A percentile compares a stretch with the other conserved stretches of the same genome.
Evolutionary conservation across 2,113 vertebrate species (phyloP).

Genomic region (Tenebrosternarchus preto): DNA sequence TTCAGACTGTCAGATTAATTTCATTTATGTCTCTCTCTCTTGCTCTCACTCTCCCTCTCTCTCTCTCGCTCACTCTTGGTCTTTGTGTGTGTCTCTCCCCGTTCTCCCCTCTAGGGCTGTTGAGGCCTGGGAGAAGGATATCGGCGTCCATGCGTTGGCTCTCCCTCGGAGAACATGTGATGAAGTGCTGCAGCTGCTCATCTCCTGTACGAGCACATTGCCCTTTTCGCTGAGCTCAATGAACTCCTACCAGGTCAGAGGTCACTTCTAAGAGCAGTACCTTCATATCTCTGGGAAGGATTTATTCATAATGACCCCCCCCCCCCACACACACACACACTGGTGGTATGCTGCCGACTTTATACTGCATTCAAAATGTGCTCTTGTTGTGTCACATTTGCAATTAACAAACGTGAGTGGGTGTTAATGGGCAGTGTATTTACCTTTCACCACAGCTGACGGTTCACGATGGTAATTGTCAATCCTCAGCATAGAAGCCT

Average conservation of each 20-base stretch:
- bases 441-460: neutral
- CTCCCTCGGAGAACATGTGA: constrained; percentile 86
- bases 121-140: constrained; percentile 83
- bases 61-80: neutral
- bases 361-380: neutral
- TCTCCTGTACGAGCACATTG: constrained; percentile 76
- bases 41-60: constrained; percentile 20
- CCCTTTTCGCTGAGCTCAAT: constrained; percentile 82
- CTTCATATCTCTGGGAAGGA: no score
- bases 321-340: no score
- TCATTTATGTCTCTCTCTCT: constrained; percentile 40
- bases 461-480: neutral
- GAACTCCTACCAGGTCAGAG: constrained; percentile 89
- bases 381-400: neutral
- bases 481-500: neutral
- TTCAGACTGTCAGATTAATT: constrained; percentile 56
- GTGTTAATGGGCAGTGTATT: neutral
- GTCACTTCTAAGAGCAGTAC: no score
- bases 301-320: neutral
- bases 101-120: constrained; percentile 71
- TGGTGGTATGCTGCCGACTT: neutral
- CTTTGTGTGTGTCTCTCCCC: constrained; percentile 3
- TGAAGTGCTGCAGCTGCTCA: constrained; percentile 82
- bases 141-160: constrained; percentile 83
- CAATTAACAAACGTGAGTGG: neutral